Percentiles rank a stretch among this genome's conserved stretches.
phyloP scores from a whole-genome alignment of 2,888 invertebrate species.

The Parnassius orleans region DNA sequence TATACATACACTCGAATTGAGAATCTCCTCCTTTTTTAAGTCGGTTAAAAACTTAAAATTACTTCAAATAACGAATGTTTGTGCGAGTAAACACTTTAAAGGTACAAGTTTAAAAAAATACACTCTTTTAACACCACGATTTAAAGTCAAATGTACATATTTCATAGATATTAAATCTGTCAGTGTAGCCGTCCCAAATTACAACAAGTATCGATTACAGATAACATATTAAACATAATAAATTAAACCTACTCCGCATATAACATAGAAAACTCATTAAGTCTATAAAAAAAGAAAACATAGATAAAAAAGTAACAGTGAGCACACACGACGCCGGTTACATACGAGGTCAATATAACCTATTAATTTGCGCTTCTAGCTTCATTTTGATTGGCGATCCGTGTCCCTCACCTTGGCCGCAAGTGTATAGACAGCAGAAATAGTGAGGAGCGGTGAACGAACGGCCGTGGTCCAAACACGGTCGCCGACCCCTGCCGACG shows the following conservation, averaged over 20 bases:
- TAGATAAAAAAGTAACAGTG: neutral
- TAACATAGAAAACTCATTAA: slow-evolving; percentile 2
- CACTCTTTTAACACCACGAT: no score
- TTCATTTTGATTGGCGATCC: slow-evolving; percentile 23
- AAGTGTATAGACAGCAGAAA: slow-evolving; percentile 45
- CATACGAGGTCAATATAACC: slow-evolving; percentile 46
- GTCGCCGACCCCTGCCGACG: slow-evolving; percentile 63
- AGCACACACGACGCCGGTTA: slow-evolving; percentile 13
- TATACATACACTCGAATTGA: no score
- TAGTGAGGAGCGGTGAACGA: slow-evolving; percentile 44
- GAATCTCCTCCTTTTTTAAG: no score
- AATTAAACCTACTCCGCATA: slow-evolving; percentile 1
- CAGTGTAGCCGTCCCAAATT: neutral
- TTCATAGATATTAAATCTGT: no score
- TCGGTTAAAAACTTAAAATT: no score
- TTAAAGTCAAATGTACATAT: no score
- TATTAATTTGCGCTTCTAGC: slow-evolving; percentile 44
- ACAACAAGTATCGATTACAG: neutral
- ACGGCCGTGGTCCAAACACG: slow-evolving; percentile 70
- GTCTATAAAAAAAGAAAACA: slow-evolving; percentile 3
- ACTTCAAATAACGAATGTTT: no score
- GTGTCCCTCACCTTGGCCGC: slow-evolving; percentile 71
- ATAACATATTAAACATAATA: slow-evolving; percentile 2
- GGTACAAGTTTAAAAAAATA: no score
- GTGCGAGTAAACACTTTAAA: no score